A percentile compares a stretch with the other conserved stretches of the same genome.
These are phyloP conservation scores for Stenurella melanura DNA, from an alignment of 2,888 invertebrate species.

Conservation along the genomic window DNA sequence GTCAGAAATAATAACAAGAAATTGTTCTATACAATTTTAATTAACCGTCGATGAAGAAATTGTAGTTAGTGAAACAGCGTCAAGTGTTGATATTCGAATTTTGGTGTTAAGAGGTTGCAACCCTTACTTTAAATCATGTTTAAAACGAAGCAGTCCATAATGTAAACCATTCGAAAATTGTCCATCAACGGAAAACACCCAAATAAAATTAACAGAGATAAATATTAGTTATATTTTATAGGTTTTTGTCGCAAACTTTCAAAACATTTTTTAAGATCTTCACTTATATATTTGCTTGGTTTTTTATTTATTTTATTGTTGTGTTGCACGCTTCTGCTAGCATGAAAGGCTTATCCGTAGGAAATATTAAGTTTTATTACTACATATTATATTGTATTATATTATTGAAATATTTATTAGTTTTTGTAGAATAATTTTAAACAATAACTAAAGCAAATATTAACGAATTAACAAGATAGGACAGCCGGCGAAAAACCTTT, in stretches of 20 bases:
- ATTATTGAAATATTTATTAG: not conserved
- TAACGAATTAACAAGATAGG: no score
- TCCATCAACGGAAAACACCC: no score
- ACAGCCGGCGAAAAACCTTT: no score
- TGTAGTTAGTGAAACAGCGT: no score
- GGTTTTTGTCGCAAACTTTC: constrained; percentile 45
- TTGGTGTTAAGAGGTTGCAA: no score
- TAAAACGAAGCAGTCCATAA: not conserved
- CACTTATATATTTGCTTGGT: constrained; percentile 49
- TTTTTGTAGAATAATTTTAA: not conserved
- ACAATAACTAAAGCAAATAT: no score
- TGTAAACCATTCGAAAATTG: not conserved
- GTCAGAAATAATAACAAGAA: no score
- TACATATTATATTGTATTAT: not conserved
- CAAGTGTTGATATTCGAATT: no score
- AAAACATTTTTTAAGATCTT: constrained; percentile 48
- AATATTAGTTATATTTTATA: constrained; percentile 24
- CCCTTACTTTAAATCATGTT: no score
- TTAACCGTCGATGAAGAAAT: no score
- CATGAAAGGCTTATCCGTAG: constrained; percentile 8
- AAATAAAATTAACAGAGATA: no score
- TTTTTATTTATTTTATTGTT: constrained; percentile 47
- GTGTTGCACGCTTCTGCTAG: constrained; percentile 54
- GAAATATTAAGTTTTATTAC: not conserved
- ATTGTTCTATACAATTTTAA: no score